These are phyloP conservation scores for Petrophora chlorosata DNA, from an alignment of 2,888 invertebrate genomes.

Conservation along the genomic window DNA sequence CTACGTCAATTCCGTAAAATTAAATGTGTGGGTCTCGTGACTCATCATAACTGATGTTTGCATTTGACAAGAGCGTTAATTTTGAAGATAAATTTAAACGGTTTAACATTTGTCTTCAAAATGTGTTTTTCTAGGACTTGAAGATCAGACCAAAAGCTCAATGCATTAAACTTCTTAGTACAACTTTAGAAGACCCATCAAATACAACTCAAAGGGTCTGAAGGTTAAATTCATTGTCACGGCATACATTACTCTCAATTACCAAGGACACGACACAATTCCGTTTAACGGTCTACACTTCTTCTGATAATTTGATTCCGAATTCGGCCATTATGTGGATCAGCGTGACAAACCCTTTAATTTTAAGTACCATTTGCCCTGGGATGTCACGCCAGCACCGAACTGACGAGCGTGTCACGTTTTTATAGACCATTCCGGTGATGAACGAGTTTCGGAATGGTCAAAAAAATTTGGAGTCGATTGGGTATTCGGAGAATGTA, in stretches of 20 bases:
- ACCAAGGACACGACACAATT: conserved; percentile 29
- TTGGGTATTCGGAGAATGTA: conserved; percentile 20
- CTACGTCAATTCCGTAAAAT: no score
- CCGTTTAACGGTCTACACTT: conserved; percentile 37
- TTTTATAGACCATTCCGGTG: conserved; percentile 25
- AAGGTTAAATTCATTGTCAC: conserved; percentile 1
- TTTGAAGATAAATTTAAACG: no score
- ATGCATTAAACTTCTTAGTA: no score
- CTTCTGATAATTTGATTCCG: conserved; percentile 44
- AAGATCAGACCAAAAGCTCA: no score
- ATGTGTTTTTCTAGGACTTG: no score
- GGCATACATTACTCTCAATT: conserved; percentile 28
- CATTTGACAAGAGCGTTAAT: no score
- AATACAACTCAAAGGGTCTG: no score
- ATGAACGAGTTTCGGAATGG: conserved; percentile 14
- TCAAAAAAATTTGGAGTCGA: conserved; percentile 22
- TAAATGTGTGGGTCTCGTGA: no score
- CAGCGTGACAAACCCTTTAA: conserved; percentile 38
- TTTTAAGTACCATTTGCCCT: conserved; percentile 41
- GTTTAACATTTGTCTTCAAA: no score
- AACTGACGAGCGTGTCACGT: conserved; percentile 24
- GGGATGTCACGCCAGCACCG: conserved; percentile 32
- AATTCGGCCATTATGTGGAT: conserved; percentile 47
- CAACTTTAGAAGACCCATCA: no score
- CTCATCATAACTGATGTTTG: no score